Evolutionary conservation across 2,797 vertebrate genomes (phyloP).

Genomic region (Mastacembelus armatus): DNA sequence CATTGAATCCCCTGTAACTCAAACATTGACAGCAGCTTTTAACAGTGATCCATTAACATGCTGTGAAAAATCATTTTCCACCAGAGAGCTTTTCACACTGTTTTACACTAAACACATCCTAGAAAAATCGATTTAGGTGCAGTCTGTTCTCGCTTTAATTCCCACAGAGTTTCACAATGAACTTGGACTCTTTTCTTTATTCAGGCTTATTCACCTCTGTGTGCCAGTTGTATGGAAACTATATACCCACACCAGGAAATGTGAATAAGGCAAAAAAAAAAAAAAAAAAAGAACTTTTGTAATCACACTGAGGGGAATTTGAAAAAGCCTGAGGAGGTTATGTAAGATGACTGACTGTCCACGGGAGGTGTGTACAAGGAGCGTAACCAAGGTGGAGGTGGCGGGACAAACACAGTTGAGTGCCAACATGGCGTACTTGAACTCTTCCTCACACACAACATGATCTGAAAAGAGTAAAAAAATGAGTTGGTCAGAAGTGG

Average conservation of each 20-base stretch:
- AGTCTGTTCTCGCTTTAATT: slow-evolving; percentile 22
- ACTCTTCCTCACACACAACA: slow-evolving; percentile 95
- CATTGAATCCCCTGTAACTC: slow-evolving; percentile 31
- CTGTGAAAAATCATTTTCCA: slow-evolving; percentile 65
- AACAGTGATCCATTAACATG: slow-evolving; percentile 39
- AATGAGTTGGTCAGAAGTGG: not conserved
- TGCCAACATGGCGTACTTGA: slow-evolving; percentile 94
- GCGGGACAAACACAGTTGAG: slow-evolving; percentile 94
- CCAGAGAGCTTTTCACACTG: slow-evolving; percentile 50
- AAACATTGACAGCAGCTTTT: slow-evolving; percentile 38
- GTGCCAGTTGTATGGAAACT: not conserved
- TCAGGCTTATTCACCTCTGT: slow-evolving; percentile 20
- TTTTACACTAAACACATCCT: slow-evolving; percentile 29
- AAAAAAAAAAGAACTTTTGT: slow-evolving; percentile 42
- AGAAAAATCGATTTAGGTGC: slow-evolving; percentile 26
- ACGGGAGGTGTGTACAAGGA: slow-evolving; percentile 93
- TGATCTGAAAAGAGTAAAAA: slow-evolving; percentile 84
- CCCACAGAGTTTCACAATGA: slow-evolving; percentile 44
- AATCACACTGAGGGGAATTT: slow-evolving; percentile 17
- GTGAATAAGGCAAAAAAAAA: slow-evolving; percentile 9
- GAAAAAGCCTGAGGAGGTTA: slow-evolving; percentile 1
- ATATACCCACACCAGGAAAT: slow-evolving; percentile 4
- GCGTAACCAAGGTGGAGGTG: slow-evolving; percentile 94
- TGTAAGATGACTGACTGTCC: slow-evolving; percentile 87
- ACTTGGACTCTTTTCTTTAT: slow-evolving; percentile 31